Base-by-base conservation (phyloP, 1,140 invertebrate species). In the Andrena cerasifolii region DNA sequence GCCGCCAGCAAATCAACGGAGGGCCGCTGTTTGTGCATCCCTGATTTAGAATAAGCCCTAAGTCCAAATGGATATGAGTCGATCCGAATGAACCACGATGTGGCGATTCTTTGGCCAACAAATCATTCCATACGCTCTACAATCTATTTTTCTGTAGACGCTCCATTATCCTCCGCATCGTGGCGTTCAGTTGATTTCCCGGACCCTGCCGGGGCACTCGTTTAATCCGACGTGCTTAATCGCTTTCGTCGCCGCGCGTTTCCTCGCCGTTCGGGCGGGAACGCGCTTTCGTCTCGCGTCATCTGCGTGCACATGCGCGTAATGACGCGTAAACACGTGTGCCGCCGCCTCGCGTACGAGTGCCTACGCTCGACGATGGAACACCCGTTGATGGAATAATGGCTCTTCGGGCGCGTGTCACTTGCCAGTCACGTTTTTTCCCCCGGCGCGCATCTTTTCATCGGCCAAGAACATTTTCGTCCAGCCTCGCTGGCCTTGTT, bases 241-340 rank as follows among this genome's bases (percentile, higher is more conserved):
- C 58, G 58, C 4, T 53, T 49, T 62, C 58, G 71, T 28, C 58
- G 12, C 31, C 12, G 4, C 18, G 31, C 53, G 28, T 74, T 59
- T 49, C 49, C 58, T 51, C 63, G 26, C 24, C 33, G 40, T 4
- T 18, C 21, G 2, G 21, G 2, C 33, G 21, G 12, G 24, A 21
- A 62, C 40, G 4, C 67, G 66, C 72, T 74, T 74, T 66, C 61
- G 61, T 74, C 65, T 66, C 72, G 61, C 72, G 61, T 74, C 72
- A 74, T 74, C 49, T 54, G 61, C 61, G 47, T 43, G 49, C 61
- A 66, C 61, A 54, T 40, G 72, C 33, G 61, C 72, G 49, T 54
- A 74, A 74, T 74, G 61, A 66, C 14, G 62, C 72, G 49, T 74
- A 74, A 74, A 66, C 72, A 66, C 47, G 33, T 43, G 72, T 54